Percentiles rank a stretch among this genome's conserved stretches.
phyloP scores from a whole-genome alignment of 2,113 vertebrate genomes.

The Petrocephalus zakoni region DNA sequence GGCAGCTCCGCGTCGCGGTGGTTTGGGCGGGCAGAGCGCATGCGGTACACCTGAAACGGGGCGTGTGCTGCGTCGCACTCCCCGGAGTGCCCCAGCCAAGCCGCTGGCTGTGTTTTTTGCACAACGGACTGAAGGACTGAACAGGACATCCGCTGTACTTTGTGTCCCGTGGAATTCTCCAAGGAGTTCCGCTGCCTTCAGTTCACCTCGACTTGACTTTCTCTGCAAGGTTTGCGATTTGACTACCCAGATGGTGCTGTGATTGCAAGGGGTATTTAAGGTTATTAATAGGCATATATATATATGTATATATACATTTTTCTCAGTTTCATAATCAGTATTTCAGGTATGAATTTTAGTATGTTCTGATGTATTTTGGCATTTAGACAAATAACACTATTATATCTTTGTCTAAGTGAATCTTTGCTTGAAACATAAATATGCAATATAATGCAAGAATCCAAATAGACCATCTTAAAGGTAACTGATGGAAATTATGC shows the following conservation, averaged over 20 bases:
- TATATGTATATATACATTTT: not conserved
- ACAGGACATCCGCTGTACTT: conserved; percentile 5
- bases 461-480: conserved; percentile 16
- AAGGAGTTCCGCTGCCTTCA: not conserved
- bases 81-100: not conserved
- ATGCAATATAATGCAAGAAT: conserved; percentile 12
- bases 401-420: not conserved
- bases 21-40: not conserved
- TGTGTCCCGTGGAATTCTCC: not conserved
- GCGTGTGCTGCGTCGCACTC: not conserved
- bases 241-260: not conserved
- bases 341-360: not conserved
- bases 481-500: conserved; percentile 11
- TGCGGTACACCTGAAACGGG: not conserved
- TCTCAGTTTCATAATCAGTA: not conserved
- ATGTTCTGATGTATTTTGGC: not conserved
- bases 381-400: not conserved
- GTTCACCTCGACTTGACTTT: conserved; percentile 17
- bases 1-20: not conserved
- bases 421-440: conserved; percentile 7
- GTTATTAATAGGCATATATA: not conserved
- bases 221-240: not conserved
- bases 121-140: not conserved
- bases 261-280: not conserved
- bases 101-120: not conserved